A percentile compares a stretch with the other conserved stretches of the same genome.
Evolutionary conservation across 2,797 vertebrate genomes (phyloP).

Genomic region (Bradypodion pumilum): DNA sequence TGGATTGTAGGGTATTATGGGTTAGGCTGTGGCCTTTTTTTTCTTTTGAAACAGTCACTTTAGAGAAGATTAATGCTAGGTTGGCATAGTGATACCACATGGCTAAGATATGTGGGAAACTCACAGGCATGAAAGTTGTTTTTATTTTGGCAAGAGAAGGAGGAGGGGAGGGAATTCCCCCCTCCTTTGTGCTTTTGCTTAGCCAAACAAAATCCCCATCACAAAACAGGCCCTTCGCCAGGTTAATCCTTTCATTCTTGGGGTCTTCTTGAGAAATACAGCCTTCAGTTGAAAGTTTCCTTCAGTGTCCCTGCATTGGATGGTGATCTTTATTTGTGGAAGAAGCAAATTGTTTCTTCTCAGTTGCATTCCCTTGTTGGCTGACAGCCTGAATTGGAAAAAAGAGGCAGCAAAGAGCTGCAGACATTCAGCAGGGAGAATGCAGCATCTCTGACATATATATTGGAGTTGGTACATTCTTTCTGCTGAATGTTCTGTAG

Average conservation of each 20-base stretch:
- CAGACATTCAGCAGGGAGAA: not conserved
- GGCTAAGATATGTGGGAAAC: constrained; percentile 30
- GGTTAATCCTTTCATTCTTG: constrained; percentile 11
- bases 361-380: not conserved
- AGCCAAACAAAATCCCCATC: constrained; percentile 24
- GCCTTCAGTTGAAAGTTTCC: not conserved
- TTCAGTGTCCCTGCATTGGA: not conserved
- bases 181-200: not conserved
- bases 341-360: constrained; percentile 24
- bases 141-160: constrained; percentile 6
- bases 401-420: constrained; percentile 10
- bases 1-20: not conserved
- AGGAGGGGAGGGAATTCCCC: not conserved
- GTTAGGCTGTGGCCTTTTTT: not conserved
- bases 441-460: not conserved
- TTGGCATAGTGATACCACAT: not conserved
- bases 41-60: not conserved
- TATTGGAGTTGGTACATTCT: too few species aligned
- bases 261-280: not conserved
- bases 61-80: constrained; percentile 18
- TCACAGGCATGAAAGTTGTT: not conserved
- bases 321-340: constrained; percentile 23
- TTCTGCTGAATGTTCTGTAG: too few species aligned
- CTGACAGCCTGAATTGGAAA: not conserved
- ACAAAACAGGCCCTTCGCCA: not conserved